These are phyloP conservation scores for Ips typographus DNA, from an alignment of 1,140 invertebrate species.

Conservation along the genomic window DNA sequence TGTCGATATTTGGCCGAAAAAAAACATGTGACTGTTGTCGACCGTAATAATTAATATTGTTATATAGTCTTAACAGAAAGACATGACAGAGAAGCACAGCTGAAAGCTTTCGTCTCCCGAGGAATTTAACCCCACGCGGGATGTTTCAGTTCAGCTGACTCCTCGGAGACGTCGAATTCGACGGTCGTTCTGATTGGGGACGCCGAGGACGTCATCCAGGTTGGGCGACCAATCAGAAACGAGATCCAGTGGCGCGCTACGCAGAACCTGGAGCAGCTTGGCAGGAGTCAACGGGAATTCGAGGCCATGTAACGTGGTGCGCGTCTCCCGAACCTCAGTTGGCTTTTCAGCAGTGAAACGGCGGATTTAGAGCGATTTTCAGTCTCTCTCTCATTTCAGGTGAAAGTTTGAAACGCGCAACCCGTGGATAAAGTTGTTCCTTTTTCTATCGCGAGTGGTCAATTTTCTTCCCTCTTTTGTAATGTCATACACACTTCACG, in stretches of 20 bases:
- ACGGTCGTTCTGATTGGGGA: constrained; percentile 43
- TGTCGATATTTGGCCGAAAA: neutral
- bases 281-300: constrained; percentile 44
- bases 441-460: constrained; percentile 13
- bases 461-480: constrained; percentile 17
- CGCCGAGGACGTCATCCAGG: constrained; percentile 44
- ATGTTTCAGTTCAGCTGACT: constrained; percentile 42
- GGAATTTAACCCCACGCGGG: constrained; percentile 45
- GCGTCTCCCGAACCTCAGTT: constrained; percentile 37
- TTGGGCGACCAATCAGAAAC: constrained; percentile 47
- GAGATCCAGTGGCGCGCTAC: constrained; percentile 46
- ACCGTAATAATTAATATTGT: neutral
- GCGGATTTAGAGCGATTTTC: constrained; percentile 32
- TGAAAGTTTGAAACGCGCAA: constrained; percentile 30
- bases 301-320: constrained; percentile 46
- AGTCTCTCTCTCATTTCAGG: constrained; percentile 20
- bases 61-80: constrained; percentile 2
- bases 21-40: neutral
- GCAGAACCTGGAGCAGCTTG: constrained; percentile 47
- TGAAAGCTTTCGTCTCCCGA: constrained; percentile 28
- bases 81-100: constrained; percentile 16
- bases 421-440: neutral
- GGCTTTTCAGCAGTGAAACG: constrained; percentile 20
- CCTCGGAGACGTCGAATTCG: constrained; percentile 43
- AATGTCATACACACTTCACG: constrained; percentile 23